These are phyloP conservation scores for Fragum sueziense DNA, from an alignment of 2,888 invertebrate species.

Conservation along the genomic window DNA sequence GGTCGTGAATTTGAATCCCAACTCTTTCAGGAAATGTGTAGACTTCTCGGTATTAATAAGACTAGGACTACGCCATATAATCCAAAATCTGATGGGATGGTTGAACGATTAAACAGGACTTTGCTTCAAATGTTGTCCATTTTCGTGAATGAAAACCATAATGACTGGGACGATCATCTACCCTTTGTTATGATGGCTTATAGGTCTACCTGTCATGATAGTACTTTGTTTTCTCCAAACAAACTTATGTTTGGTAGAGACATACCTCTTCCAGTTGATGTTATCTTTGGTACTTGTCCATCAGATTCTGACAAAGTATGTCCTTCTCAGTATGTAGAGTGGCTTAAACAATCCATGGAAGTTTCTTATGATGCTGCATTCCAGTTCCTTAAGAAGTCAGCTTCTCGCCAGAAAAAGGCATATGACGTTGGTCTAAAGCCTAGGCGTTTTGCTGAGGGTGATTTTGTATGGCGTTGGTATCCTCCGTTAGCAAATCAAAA, in stretches of 20 bases:
- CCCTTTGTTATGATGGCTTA: slow-evolving; percentile 50
- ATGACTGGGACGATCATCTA: slow-evolving; percentile 48
- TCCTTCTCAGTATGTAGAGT: slow-evolving; percentile 43
- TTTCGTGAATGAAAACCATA: slow-evolving; percentile 39
- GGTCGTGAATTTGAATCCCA: slow-evolving; percentile 32
- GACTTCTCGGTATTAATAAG: slow-evolving; percentile 23
- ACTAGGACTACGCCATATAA: slow-evolving; percentile 46
- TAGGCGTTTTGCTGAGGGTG: slow-evolving; percentile 5
- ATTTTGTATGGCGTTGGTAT: slow-evolving; percentile 48
- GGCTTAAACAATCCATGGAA: slow-evolving; percentile 85
- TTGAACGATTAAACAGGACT: slow-evolving; percentile 42
- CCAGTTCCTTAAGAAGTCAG: slow-evolving; percentile 46
- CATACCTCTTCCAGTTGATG: slow-evolving; percentile 38
- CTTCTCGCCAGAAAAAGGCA: slow-evolving; percentile 29
- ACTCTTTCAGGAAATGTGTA: slow-evolving; percentile 30
- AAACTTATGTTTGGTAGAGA: slow-evolving; percentile 41
- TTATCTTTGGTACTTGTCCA: slow-evolving; percentile 33
- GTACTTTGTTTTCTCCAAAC: slow-evolving; percentile 38
- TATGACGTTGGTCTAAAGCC: slow-evolving; percentile 34
- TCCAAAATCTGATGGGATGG: slow-evolving; percentile 38
- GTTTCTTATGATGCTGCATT: slow-evolving; percentile 86
- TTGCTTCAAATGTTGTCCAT: slow-evolving; percentile 31
- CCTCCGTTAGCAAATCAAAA: too few relatives aligned
- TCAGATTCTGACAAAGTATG: slow-evolving; percentile 6
- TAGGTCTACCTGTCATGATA: slow-evolving; percentile 36